These are phyloP conservation scores for Xestia sexstrigata DNA, from an alignment of 2,888 invertebrate genomes.

Conservation along the genomic window DNA sequence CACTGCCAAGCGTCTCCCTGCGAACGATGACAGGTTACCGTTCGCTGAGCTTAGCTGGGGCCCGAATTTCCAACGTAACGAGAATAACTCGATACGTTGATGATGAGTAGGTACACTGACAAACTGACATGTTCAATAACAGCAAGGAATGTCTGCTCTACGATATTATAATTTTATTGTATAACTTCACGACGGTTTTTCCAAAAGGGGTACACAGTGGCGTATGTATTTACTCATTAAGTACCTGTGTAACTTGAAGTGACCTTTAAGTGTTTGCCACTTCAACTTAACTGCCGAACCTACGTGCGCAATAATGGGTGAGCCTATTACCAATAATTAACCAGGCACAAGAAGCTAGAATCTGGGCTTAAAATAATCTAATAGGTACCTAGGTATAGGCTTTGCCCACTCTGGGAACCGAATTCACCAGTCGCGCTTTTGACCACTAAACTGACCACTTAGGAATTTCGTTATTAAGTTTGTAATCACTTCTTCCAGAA, in stretches of 20 bases:
- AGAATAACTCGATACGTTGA: constrained; percentile 28
- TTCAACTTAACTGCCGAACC: background rate
- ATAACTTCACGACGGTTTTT: background rate
- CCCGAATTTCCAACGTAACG: constrained; percentile 26
- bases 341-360: background rate
- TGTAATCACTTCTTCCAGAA: background rate
- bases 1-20: constrained; percentile 35
- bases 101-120: background rate
- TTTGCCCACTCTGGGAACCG: background rate
- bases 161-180: background rate
- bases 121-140: constrained; percentile 10
- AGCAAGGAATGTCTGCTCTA: background rate
- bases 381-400: background rate
- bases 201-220: background rate
- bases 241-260: no score
- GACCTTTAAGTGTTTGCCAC: background rate
- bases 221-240: background rate
- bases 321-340: background rate
- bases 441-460: background rate
- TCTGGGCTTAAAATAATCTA: background rate
- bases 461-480: background rate
- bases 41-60: constrained; percentile 6
- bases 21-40: constrained; percentile 29
- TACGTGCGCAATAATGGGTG: background rate
- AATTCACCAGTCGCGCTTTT: background rate